These are phyloP conservation scores for Tympanoctomys barrerae DNA, from an alignment of 2,797 vertebrate genomes.

Conservation along the genomic window DNA sequence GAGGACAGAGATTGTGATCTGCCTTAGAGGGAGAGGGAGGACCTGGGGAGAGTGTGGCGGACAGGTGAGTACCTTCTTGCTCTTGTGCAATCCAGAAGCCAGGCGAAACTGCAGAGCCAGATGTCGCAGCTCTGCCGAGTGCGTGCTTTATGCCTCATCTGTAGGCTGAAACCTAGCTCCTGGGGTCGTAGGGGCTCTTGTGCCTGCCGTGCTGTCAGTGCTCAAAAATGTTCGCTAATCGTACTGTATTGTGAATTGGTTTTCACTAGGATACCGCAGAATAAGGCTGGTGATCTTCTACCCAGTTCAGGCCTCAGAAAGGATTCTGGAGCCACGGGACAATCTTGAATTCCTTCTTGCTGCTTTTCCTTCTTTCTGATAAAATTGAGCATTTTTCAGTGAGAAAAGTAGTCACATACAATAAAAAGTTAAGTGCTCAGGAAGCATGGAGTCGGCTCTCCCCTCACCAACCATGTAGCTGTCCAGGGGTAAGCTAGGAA, in stretches of 20 bases:
- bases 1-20: not conserved
- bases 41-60: not conserved
- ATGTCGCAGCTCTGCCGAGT: not conserved
- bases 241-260: not conserved
- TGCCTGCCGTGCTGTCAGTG: not conserved
- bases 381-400: not conserved
- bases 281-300: not conserved
- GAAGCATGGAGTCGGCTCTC: not conserved
- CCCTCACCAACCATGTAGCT: not conserved
- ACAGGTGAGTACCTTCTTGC: not conserved
- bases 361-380: not conserved
- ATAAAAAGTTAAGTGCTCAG: slow-evolving; percentile 19
- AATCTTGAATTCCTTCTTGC: not conserved
- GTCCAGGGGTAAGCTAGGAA: not conserved
- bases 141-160: not conserved
- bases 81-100: not conserved
- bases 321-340: not conserved
- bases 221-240: not conserved
- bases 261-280: slow-evolving; percentile 23
- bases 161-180: not conserved
- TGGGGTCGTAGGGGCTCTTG: not conserved
- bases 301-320: not conserved
- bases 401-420: not conserved
- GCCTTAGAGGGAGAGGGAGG: not conserved
- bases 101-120: not conserved